These are phyloP conservation scores for Dasypus novemcinctus DNA, from an alignment of 2,113 vertebrate genomes.

Conservation along the genomic window DNA sequence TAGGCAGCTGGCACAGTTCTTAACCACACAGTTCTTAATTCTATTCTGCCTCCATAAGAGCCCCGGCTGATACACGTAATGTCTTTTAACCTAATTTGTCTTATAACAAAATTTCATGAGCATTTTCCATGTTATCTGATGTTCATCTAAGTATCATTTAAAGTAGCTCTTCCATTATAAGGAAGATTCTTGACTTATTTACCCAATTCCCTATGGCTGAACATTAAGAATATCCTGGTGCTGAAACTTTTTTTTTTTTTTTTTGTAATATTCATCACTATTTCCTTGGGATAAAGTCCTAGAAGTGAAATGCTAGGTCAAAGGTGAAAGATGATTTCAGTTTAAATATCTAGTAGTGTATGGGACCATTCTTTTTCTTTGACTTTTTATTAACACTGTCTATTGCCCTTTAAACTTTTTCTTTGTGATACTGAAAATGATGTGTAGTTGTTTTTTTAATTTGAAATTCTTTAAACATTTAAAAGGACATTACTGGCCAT, in stretches of 20 bases:
- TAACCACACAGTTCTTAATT: background rate
- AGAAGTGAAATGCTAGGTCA: background rate
- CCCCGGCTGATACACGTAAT: background rate
- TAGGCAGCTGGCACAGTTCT: background rate
- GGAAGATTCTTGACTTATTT: constrained; percentile 14
- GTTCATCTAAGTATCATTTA: constrained; percentile 5
- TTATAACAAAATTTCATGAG: constrained; percentile 9
- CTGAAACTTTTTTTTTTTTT: background rate
- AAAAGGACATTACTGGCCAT: background rate
- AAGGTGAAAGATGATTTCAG: background rate
- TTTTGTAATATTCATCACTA: background rate
- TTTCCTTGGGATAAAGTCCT: constrained; percentile 1
- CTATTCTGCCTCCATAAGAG: background rate
- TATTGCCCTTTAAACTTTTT: constrained; percentile 11
- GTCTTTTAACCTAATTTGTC: constrained; percentile 4
- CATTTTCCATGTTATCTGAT: constrained; percentile 32
- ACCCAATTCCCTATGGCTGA: background rate
- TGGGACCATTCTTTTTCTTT: background rate
- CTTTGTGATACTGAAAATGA: background rate
- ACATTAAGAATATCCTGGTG: constrained; percentile 1
- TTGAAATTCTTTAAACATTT: constrained; percentile 34
- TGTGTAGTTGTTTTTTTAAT: background rate
- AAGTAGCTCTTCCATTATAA: constrained; percentile 25
- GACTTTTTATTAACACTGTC: constrained; percentile 11
- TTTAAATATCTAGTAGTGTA: background rate